Evolutionary conservation across 2,888 invertebrate species (phyloP).

Genomic region (Macrosiphum euphorbiae): DNA sequence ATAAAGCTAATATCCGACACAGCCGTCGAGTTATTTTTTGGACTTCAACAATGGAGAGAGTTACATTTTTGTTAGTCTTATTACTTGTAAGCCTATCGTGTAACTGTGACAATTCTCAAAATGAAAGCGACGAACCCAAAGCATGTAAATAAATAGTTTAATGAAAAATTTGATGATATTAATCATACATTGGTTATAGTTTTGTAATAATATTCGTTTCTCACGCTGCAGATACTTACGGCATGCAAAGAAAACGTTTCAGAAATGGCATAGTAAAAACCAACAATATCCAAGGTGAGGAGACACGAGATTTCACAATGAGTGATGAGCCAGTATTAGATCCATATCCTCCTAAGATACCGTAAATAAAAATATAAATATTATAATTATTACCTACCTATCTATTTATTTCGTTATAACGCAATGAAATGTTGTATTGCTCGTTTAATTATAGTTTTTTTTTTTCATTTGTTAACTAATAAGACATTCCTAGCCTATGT

Average conservation of each 20-base stretch:
- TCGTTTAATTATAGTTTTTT: too few relatives aligned
- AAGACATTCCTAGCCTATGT: too few relatives aligned
- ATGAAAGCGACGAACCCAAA: background rate
- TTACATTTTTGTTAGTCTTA: background rate
- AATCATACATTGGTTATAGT: background rate
- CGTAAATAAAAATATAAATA: background rate
- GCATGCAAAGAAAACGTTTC: background rate
- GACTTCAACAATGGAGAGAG: background rate
- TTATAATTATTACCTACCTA: background rate
- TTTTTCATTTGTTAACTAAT: too few relatives aligned
- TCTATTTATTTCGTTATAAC: background rate
- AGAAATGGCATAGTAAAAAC: background rate
- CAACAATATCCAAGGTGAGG: background rate
- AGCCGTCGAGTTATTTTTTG: background rate
- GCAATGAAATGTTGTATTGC: too few relatives aligned
- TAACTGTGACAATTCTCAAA: background rate
- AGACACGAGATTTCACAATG: background rate
- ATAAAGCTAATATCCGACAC: background rate
- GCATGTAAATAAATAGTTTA: background rate
- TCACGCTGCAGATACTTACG: background rate
- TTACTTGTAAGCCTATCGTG: background rate
- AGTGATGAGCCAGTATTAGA: background rate
- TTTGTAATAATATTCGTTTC: background rate
- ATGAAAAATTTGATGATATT: background rate
- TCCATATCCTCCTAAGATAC: conserved; percentile 29